These are phyloP conservation scores for Caenorhabditis sp. DNA, from an alignment of 2,888 invertebrate species.

Conservation along the genomic window DNA sequence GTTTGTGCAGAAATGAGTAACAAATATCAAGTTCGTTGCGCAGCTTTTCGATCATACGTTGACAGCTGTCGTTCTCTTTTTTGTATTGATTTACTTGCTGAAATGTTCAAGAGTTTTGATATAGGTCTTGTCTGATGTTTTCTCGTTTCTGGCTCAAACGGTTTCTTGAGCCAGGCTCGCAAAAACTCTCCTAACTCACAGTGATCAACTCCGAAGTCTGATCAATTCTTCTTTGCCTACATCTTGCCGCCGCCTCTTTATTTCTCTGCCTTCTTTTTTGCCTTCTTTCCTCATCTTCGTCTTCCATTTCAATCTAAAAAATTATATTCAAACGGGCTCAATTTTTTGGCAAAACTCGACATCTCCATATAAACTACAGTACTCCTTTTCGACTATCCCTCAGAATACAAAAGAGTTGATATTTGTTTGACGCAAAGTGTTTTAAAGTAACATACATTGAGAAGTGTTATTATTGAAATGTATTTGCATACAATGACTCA, in stretches of 20 bases:
- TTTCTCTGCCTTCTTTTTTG: conserved; percentile 88
- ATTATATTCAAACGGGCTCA: no score
- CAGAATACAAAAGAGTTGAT: background rate
- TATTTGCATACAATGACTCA: background rate
- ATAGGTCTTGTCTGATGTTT: background rate
- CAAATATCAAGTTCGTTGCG: conserved; percentile 23
- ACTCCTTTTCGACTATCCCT: no score
- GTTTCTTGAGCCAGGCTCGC: no score
- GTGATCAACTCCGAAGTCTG: conserved; percentile 88
- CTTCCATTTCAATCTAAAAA: conserved; percentile 50
- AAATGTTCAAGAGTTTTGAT: conserved; percentile 9
- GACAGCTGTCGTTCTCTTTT: conserved; percentile 38
- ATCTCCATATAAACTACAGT: no score
- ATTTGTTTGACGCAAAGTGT: background rate
- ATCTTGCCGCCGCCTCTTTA: conserved; percentile 95
- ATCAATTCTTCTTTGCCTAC: conserved; percentile 92
- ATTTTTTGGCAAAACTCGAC: no score
- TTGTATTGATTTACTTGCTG: conserved; percentile 46
- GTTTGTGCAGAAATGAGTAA: conserved; percentile 26
- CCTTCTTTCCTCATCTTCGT: conserved; percentile 86
- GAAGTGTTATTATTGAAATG: background rate
- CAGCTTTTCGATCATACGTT: conserved; percentile 25
- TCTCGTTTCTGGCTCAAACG: background rate
- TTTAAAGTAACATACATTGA: background rate
- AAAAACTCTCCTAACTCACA: no score